These are phyloP conservation scores for Cliona cf. orientalis DNA, from an alignment of 37 sponge, comb jelly and placozoan genomes.

Conservation along the genomic window DNA sequence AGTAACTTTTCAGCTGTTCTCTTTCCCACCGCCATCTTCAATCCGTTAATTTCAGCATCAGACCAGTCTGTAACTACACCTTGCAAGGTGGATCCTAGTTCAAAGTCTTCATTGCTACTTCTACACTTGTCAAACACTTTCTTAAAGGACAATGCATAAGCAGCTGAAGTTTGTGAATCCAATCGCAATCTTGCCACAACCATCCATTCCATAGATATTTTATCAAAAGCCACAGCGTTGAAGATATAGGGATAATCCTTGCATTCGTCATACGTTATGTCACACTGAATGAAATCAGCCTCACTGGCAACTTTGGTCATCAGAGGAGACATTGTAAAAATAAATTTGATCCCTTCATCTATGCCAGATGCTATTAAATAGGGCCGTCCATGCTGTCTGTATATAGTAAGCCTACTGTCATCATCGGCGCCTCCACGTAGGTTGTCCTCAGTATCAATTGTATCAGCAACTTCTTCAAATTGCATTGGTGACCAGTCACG, in stretches of 20 bases:
- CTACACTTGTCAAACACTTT: conserved; percentile 4
- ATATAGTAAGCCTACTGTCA: background rate
- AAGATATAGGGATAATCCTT: conserved; percentile 24
- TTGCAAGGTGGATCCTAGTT: too few species aligned
- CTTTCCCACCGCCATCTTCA: too few species aligned
- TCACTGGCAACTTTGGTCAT: too few species aligned
- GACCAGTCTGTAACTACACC: too few species aligned
- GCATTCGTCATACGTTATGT: conserved; percentile 30
- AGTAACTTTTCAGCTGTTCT: too few species aligned
- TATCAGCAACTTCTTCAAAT: conserved; percentile 21
- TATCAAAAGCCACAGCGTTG: conserved; percentile 30
- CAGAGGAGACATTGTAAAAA: background rate
- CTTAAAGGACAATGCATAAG: conserved; percentile 14
- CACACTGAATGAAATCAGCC: conserved; percentile 31
- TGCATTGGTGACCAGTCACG: conserved; percentile 4
- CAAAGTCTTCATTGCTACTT: too few species aligned
- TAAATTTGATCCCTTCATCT: background rate
- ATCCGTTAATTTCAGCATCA: too few species aligned
- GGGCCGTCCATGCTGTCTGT: background rate
- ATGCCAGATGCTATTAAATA: background rate
- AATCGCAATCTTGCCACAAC: conserved; percentile 5
- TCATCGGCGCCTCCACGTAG: background rate
- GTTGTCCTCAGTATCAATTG: conserved; percentile 12
- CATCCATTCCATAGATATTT: conserved; percentile 26
- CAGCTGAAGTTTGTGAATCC: conserved; percentile 21